Percentiles rank a stretch among this genome's conserved stretches.
These are phyloP conservation scores for Squalus acanthias DNA, from an alignment of 2,797 vertebrate genomes.

Conservation along the genomic window DNA sequence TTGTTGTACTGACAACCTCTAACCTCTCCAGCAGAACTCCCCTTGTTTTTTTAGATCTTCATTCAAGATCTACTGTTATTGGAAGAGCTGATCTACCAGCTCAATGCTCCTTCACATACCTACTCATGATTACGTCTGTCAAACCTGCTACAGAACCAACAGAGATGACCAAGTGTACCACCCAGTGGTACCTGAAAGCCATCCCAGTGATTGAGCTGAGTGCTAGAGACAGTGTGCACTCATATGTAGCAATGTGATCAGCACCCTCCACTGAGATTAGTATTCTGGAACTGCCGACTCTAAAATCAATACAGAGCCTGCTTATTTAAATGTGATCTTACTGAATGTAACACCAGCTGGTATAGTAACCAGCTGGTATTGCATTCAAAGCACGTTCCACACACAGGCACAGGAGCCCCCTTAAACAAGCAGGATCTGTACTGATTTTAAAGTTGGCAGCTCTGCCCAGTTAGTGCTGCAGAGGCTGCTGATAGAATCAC, in stretches of 20 bases:
- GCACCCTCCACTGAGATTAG: not conserved
- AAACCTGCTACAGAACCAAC: not conserved
- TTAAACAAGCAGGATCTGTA: not conserved
- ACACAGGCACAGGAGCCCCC: not conserved
- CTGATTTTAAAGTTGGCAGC: slow-evolving; percentile 11
- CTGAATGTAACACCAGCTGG: slow-evolving; percentile 8
- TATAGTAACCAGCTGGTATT: slow-evolving; percentile 14
- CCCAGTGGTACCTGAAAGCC: not conserved
- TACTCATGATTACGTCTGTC: not conserved
- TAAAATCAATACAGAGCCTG: not conserved
- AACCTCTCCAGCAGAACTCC: not conserved
- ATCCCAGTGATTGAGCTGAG: not conserved
- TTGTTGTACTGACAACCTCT: not conserved
- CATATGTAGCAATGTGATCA: not conserved
- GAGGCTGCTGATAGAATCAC: not conserved
- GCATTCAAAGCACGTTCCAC: not conserved
- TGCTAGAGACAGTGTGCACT: not conserved
- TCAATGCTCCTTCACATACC: not conserved
- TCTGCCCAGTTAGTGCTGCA: not conserved
- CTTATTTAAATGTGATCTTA: slow-evolving; percentile 16
- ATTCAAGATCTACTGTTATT: not conserved
- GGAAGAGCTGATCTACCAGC: not conserved
- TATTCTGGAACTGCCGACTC: not conserved
- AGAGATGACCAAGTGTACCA: not conserved
- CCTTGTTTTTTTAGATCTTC: not conserved